Percentiles rank a stretch among this genome's conserved stretches.
These are phyloP conservation scores for Eulithis prunata DNA, from an alignment of 2,888 invertebrate genomes.

Conservation along the genomic window DNA sequence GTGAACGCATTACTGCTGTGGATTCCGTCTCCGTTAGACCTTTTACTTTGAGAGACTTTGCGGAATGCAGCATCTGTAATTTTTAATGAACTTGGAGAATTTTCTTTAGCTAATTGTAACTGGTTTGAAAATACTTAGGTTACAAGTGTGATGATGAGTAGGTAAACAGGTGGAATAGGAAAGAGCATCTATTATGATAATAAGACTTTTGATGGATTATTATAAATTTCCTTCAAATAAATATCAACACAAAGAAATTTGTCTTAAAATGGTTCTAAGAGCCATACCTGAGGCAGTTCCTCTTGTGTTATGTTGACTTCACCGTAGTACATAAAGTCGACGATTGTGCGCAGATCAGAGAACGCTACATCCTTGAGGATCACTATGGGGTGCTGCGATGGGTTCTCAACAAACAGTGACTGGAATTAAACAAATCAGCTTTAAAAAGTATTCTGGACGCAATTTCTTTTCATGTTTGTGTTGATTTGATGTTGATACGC, in stretches of 20 bases:
- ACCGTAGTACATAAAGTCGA: constrained; percentile 96
- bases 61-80: constrained; percentile 88
- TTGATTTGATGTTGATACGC: too few relatives aligned
- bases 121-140: too few relatives aligned
- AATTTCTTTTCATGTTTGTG: too few relatives aligned
- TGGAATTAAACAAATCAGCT: constrained; percentile 55
- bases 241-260: neutral
- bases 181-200: too few relatives aligned
- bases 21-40: constrained; percentile 93
- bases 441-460: too few relatives aligned
- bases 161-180: neutral
- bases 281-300: constrained; percentile 88
- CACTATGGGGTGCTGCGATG: constrained; percentile 95
- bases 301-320: constrained; percentile 96
- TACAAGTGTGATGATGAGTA: too few relatives aligned
- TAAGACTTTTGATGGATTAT: too few relatives aligned
- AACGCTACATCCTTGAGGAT: constrained; percentile 95
- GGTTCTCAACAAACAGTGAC: constrained; percentile 93
- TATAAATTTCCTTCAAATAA: neutral
- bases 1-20: constrained; percentile 89
- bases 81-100: neutral
- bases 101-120: neutral
- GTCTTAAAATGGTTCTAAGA: too few relatives aligned
- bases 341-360: constrained; percentile 93
- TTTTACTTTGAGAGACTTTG: constrained; percentile 94